Base-by-base conservation (phyloP, 2,113 vertebrate genomes). In the Podarcis muralis region DNA sequence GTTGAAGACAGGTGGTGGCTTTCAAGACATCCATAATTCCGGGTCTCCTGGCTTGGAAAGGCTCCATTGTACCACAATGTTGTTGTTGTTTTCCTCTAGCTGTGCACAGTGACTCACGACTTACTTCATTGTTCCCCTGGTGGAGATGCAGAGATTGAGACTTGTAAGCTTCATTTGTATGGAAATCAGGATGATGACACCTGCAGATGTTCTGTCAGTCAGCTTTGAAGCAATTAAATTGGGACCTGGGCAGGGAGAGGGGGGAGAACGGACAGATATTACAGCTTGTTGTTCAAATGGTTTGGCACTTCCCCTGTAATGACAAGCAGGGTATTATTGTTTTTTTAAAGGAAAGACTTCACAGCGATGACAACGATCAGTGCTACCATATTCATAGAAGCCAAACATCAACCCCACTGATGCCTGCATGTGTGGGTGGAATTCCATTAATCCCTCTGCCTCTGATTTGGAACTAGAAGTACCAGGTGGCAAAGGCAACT, bases 221-320 rank as follows among this genome's bases (percentile, higher is more conserved):
- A 93, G 92, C 86, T 95, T 48, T 57, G 92, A 96, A 93, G 89
- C 92, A 94, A 93, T 0, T 74, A 96, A 90, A 87, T 48, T 37
- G 32, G 72, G 43, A 93, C 87, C 90, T 68, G 87, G 83, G 84
- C 27, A 18, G 71, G 22, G 6, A 18, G 43, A 43, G 76, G 25
- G 40, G 40, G 5, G 27, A 30, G 48, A 4, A 32, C 23, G 88
- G 86, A 90, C 81, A 92, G 89, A 93, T 59, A 25, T 40, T 59
- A 65, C 40, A 72, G 22, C 81, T 91, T 88, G 5, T 91, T 90
- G 20, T 85, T 90, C 83, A 25, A n/a, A 4, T 87, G 32, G 69
- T 75, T 90, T 93, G 80, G 87, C 32, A 53, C 48, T 83, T 82
- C 86, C 76, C 32, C 0, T 0, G n/a, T 5, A 53, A 37, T 53